phyloP scores from a whole-genome alignment of 2,113 vertebrate genomes.

The Illadopsis cleaveri region DNA sequence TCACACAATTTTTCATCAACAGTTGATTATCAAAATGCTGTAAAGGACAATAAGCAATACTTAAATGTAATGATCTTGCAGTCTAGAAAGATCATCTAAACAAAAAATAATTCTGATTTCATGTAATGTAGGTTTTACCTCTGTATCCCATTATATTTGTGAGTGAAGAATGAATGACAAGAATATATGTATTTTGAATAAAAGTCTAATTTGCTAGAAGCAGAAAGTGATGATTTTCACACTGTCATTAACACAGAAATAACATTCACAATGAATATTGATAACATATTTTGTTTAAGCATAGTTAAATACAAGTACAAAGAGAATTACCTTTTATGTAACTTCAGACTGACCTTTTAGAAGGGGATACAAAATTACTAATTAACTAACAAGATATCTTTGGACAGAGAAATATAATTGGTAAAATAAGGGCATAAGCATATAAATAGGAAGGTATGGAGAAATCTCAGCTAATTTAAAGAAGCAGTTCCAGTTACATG shows the following conservation, averaged over 20 bases:
- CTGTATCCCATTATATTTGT: neutral
- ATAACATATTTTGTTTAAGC: neutral
- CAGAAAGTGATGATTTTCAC: neutral
- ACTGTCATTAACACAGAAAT: neutral
- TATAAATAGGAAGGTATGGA: neutral
- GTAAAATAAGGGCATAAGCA: neutral
- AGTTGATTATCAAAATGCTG: constrained; percentile 6
- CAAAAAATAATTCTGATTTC: neutral
- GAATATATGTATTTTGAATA: neutral
- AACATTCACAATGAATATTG: neutral
- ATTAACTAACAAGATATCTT: neutral
- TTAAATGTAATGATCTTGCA: neutral
- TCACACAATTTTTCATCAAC: neutral
- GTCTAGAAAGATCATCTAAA: neutral
- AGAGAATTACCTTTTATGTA: neutral
- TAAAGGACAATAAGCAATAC: neutral
- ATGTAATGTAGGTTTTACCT: neutral
- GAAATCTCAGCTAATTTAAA: neutral
- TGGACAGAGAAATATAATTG: neutral
- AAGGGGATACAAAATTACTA: neutral
- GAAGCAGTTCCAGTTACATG: neutral
- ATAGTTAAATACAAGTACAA: neutral
- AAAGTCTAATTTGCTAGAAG: neutral
- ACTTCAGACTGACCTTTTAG: neutral
- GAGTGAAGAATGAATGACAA: neutral